A percentile compares a stretch with the other conserved stretches of the same genome.
phyloP scores from a whole-genome alignment of 2,113 vertebrate genomes.

The Drymodes brunneopygia region DNA sequence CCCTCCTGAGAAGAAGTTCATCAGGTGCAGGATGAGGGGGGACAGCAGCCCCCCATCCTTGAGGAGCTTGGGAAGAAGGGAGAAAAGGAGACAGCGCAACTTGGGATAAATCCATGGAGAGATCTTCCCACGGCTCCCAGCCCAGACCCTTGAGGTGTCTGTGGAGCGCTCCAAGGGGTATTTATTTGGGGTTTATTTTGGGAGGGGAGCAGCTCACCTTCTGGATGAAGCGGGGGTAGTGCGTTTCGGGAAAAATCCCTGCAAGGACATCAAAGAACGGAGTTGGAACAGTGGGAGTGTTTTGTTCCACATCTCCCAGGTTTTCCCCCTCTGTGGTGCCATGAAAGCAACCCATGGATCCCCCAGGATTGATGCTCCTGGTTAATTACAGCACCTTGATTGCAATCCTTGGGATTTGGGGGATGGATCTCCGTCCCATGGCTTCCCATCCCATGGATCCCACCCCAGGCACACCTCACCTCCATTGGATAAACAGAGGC shows the following conservation, averaged over 20 bases:
- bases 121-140: not conserved
- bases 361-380: not conserved
- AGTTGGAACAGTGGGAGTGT: accelerated
- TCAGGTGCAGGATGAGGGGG: constrained; percentile 78
- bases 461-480: constrained; percentile 52
- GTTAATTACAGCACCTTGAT: not conserved
- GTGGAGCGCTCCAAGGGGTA: accelerated
- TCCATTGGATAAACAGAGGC: constrained; percentile 95
- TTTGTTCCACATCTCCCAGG: not conserved
- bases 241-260: constrained; percentile 92
- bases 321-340: accelerated
- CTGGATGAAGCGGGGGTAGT: constrained; percentile 86
- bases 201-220: constrained; percentile 72
- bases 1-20: constrained; percentile 91
- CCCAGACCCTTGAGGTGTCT: too few relatives aligned
- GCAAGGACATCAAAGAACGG: not conserved
- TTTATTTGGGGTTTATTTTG: not conserved
- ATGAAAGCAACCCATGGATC: not conserved
- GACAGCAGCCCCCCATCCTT: constrained; percentile 86
- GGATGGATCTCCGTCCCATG: not conserved
- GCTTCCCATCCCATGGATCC: too few relatives aligned
- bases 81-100: not conserved
- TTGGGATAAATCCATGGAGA: not conserved
- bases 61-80: constrained; percentile 78
- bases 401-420: not conserved